These are phyloP conservation scores for Eubucco bourcierii DNA, from an alignment of 2,113 vertebrate genomes.

Conservation along the genomic window DNA sequence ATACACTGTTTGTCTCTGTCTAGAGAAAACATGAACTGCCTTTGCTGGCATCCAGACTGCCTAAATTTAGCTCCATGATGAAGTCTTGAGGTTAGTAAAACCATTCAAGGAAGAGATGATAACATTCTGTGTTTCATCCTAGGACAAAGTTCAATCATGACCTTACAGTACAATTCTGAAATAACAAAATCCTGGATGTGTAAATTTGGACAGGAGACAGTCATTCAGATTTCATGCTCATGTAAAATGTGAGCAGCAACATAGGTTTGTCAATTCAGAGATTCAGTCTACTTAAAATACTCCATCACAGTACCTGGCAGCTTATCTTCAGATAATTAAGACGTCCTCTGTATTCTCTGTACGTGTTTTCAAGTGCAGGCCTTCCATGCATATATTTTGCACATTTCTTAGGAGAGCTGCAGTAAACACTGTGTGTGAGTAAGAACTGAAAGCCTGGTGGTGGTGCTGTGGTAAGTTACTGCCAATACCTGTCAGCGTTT, in stretches of 20 bases:
- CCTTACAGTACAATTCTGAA: not conserved
- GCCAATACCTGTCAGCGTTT: not conserved
- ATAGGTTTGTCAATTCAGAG: not conserved
- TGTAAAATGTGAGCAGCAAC: not conserved
- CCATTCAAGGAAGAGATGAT: not conserved
- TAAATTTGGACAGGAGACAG: not conserved
- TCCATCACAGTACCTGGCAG: not conserved
- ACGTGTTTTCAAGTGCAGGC: not conserved
- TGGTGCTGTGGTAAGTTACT: not conserved
- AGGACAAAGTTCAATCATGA: conserved; percentile 20
- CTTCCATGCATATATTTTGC: not conserved
- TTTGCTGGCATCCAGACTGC: not conserved
- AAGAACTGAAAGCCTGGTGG: not conserved
- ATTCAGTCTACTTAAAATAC: not conserved
- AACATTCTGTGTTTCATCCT: not conserved
- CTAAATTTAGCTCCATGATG: conserved; percentile 13
- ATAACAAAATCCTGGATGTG: not conserved
- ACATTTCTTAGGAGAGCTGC: not conserved
- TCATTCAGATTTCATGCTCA: not conserved
- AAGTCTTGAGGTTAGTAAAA: conserved; percentile 17
- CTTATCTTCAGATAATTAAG: not conserved
- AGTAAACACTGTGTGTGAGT: not conserved
- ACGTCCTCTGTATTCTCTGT: not conserved
- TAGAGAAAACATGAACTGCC: not conserved
- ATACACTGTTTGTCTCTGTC: conserved; percentile 31